These are phyloP conservation scores for Hofmannophila pseudospretella DNA, from an alignment of 2,888 invertebrate genomes.

Conservation along the genomic window DNA sequence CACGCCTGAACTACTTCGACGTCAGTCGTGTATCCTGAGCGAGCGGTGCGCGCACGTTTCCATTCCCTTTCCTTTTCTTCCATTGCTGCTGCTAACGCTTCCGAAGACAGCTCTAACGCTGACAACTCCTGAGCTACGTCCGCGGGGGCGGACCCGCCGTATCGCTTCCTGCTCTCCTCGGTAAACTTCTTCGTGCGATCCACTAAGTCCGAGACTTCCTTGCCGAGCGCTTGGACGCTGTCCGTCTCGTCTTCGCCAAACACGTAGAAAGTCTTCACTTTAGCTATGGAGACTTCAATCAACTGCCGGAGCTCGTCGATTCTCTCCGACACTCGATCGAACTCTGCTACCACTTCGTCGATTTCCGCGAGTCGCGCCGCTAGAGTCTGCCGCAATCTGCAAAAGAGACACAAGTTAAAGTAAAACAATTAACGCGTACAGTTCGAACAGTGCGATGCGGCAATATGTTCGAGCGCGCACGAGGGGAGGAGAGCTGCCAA, in stretches of 20 bases:
- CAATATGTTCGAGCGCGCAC: slow-evolving; percentile 39
- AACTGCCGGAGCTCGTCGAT: slow-evolving; percentile 83
- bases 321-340: slow-evolving; percentile 84
- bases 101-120: slow-evolving; percentile 88
- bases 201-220: slow-evolving; percentile 77
- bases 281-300: slow-evolving; percentile 81
- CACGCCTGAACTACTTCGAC: slow-evolving; percentile 90
- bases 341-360: slow-evolving; percentile 85
- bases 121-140: slow-evolving; percentile 90
- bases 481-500: slow-evolving; percentile 59
- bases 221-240: slow-evolving; percentile 77
- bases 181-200: slow-evolving; percentile 78
- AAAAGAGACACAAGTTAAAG: slow-evolving; percentile 35
- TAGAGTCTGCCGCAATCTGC: slow-evolving; percentile 88
- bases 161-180: slow-evolving; percentile 78
- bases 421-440: slow-evolving; percentile 31
- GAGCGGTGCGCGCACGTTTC: slow-evolving; percentile 89
- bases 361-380: slow-evolving; percentile 86
- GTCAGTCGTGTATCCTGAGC: slow-evolving; percentile 87
- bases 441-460: slow-evolving; percentile 34
- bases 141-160: slow-evolving; percentile 82
- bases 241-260: slow-evolving; percentile 85
- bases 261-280: slow-evolving; percentile 85
- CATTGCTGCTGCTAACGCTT: slow-evolving; percentile 87
- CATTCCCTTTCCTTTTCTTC: slow-evolving; percentile 93